phyloP scores from a whole-genome alignment of 2,797 vertebrate genomes.

The Notoglanidium macrostoma region DNA sequence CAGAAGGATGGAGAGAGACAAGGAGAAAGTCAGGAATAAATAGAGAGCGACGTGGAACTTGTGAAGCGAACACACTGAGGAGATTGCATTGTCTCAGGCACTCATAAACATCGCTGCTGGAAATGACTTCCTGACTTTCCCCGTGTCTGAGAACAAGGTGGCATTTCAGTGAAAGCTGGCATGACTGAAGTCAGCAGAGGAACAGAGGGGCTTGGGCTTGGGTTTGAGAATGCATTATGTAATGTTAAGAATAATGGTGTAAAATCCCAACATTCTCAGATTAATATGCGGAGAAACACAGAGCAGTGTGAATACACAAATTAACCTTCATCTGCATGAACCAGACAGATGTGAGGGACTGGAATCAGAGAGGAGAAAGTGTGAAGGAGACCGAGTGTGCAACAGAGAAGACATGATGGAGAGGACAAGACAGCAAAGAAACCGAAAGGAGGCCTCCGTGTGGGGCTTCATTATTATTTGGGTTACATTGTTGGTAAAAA shows the following conservation, averaged over 20 bases:
- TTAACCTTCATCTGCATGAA: neutral
- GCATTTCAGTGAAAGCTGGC: neutral
- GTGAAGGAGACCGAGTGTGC: neutral
- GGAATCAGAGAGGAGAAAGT: neutral
- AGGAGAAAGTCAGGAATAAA: slow-evolving; percentile 5
- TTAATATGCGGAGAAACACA: neutral
- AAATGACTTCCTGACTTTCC: slow-evolving; percentile 13
- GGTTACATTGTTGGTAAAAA: neutral
- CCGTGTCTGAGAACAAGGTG: slow-evolving; percentile 10
- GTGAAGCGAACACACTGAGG: neutral
- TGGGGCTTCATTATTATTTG: neutral
- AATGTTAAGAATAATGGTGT: neutral
- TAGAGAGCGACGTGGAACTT: neutral
- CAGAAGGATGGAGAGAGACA: slow-evolving; percentile 14
- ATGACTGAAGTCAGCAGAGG: neutral
- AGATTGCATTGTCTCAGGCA: neutral
- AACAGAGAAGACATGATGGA: too few relatives aligned
- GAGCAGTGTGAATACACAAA: neutral
- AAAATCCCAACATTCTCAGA: neutral
- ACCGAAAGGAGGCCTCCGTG: neutral
- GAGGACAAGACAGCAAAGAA: neutral
- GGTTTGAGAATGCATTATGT: neutral
- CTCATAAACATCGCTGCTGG: slow-evolving; percentile 10
- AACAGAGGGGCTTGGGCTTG: neutral
- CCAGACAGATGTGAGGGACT: neutral